Evolutionary conservation across 2,113 vertebrate genomes (phyloP).

Genomic region (Scortum barcoo): DNA sequence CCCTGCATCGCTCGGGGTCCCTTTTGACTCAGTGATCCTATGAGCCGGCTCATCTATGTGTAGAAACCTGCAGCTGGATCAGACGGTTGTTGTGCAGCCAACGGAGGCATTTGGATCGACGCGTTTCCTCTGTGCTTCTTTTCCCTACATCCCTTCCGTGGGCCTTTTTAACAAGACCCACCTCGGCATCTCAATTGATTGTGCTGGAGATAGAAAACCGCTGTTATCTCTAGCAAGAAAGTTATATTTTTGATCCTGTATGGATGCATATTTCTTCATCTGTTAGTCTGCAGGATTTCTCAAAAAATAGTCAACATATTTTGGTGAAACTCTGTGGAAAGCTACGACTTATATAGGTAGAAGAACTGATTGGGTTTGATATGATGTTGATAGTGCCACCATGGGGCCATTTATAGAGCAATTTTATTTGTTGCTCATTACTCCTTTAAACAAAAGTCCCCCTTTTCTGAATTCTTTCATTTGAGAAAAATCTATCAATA

Average conservation of each 20-base stretch:
- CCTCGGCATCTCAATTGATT: slow-evolving; percentile 35
- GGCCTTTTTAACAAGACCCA: slow-evolving; percentile 16
- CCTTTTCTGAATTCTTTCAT: background rate
- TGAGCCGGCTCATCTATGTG: slow-evolving; percentile 57
- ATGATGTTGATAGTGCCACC: background rate
- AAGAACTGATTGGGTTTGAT: background rate
- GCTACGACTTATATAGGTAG: background rate
- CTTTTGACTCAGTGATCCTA: slow-evolving; percentile 51
- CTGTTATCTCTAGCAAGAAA: background rate
- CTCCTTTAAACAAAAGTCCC: no score
- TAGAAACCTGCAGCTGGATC: slow-evolving; percentile 47
- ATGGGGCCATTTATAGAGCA: background rate
- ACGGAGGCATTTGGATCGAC: slow-evolving; percentile 45
- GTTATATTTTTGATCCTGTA: background rate
- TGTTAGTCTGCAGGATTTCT: background rate
- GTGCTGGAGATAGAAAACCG: background rate
- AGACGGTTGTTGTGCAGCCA: slow-evolving; percentile 38
- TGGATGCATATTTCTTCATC: background rate
- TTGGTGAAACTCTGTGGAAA: background rate
- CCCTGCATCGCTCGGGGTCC: slow-evolving; percentile 21
- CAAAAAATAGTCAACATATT: background rate
- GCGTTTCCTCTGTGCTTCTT: slow-evolving; percentile 49
- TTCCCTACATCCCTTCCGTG: slow-evolving; percentile 8
- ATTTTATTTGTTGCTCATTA: background rate
- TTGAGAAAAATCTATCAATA: background rate